Evolutionary conservation across 2,113 vertebrate species (phyloP).

Genomic region (Alaudala cheleensis): DNA sequence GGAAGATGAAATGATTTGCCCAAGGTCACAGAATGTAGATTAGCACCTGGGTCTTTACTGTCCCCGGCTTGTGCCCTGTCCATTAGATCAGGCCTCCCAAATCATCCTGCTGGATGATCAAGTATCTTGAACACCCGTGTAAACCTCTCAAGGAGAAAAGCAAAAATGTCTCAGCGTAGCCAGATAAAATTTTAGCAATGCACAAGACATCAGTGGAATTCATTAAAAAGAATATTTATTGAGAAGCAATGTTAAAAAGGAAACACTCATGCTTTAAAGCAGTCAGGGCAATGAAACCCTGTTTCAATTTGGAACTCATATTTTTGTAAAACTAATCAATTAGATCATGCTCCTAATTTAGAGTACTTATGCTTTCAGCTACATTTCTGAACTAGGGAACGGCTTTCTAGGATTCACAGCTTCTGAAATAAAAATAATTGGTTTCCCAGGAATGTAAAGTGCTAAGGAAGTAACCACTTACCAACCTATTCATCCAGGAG

Average conservation of each 20-base stretch:
- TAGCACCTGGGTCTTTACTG: neutral
- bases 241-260: neutral
- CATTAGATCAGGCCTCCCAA: neutral
- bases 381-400: neutral
- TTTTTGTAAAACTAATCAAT: constrained; percentile 43
- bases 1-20: constrained; percentile 40
- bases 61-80: neutral
- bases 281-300: neutral
- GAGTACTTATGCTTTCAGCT: constrained; percentile 16
- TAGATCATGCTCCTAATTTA: constrained; percentile 29
- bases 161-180: neutral
- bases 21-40: constrained; percentile 50
- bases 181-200: neutral
- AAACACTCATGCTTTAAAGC: neutral
- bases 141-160: neutral
- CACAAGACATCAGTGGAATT: neutral
- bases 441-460: constrained; percentile 54
- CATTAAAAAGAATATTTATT: constrained; percentile 17
- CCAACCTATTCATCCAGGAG: constrained; percentile 2
- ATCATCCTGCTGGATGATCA: neutral
- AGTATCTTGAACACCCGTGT: neutral
- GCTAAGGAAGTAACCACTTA: constrained; percentile 50
- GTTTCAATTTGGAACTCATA: neutral
- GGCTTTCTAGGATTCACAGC: constrained; percentile 33
- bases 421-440: constrained; percentile 63